Evolutionary conservation across 1,140 invertebrate species (phyloP), one percentile per base, ranked within the genome.

Genomic region (Bombus impatiens): DNA sequence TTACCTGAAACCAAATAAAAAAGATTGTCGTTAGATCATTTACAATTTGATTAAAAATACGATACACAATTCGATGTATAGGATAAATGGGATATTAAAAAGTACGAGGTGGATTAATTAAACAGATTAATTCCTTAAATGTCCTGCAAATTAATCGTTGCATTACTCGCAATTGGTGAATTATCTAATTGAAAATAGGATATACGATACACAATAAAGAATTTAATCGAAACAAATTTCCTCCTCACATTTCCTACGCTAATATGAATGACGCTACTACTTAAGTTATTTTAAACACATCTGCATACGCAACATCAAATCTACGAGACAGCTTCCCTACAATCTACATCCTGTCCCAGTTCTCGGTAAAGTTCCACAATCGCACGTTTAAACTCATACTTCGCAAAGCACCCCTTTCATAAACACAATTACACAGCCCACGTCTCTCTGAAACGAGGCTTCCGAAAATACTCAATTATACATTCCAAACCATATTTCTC

Each of bases 1-100:
- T 79, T 15, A 79, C 77, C 77, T 79, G 77, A 79, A 79, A 79
- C 67, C 62, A 79, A 13, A 77, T 4, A 28, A 12, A 42, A 32
- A 65, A 59, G 12, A 12, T 13, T 42, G 12, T 65, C 42, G 1
- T 47, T 76, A 47, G 18, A 57, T 78, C 35, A 5, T n/a, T 4
- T n/a, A 25, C 9, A 18, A 42, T 10, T 44, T 25, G 47, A 75
- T 28, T 25, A 28, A 28, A 35, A 37, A 57, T 53, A 25, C 9
- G 35, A 68, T 68, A 37, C 18, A 68, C 13, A 8, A 68, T 68
- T 12, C 28, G 25, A 12, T 12, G 25, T 28, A 62, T n/a, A 53
- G n/a, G n/a, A n/a, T n/a, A n/a, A 2, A 53, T 53, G 8, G 18
- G 1, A 53, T 53, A 53, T 53, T 22, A 22, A 53, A 1, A 53